These are phyloP conservation scores for Protula sp. DNA, from an alignment of 2,888 invertebrate species.

Conservation along the genomic window DNA sequence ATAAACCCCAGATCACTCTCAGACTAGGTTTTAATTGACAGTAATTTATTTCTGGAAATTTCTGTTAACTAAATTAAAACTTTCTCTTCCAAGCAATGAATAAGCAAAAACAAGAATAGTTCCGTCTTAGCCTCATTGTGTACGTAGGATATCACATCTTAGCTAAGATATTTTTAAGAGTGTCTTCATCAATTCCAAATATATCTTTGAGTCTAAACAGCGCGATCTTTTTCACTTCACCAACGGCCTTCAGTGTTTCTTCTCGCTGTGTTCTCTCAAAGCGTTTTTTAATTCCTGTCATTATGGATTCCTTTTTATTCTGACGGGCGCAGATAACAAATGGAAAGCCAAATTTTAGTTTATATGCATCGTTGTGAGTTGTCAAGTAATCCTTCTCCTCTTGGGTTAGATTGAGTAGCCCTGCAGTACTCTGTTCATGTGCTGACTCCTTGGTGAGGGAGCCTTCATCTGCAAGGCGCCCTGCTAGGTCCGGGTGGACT, in stretches of 20 bases:
- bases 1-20: too few species aligned
- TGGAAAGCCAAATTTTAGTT: conserved; percentile 32
- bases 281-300: conserved; percentile 24
- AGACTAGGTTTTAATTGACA: too few species aligned
- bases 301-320: conserved; percentile 33
- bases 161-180: too few species aligned
- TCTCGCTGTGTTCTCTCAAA: conserved; percentile 17
- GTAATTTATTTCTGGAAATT: too few species aligned
- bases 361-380: conserved; percentile 26
- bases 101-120: too few species aligned
- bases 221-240: conserved; percentile 34
- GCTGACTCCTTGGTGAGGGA: conserved; percentile 27
- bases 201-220: conserved; percentile 22
- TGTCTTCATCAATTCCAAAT: too few species aligned
- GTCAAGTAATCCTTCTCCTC: conserved; percentile 23
- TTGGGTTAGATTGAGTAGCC: conserved; percentile 22
- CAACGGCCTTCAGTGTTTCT: conserved; percentile 27
- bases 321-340: conserved; percentile 34
- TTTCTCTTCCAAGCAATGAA: too few species aligned
- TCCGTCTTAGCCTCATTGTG: too few species aligned
- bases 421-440: conserved; percentile 27
- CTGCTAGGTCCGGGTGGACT: conserved; percentile 33
- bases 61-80: too few species aligned
- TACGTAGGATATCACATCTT: too few species aligned
- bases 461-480: conserved; percentile 23